These are phyloP conservation scores for Polymixis flavicincta DNA, from an alignment of 2,888 invertebrate species.

Conservation along the genomic window DNA sequence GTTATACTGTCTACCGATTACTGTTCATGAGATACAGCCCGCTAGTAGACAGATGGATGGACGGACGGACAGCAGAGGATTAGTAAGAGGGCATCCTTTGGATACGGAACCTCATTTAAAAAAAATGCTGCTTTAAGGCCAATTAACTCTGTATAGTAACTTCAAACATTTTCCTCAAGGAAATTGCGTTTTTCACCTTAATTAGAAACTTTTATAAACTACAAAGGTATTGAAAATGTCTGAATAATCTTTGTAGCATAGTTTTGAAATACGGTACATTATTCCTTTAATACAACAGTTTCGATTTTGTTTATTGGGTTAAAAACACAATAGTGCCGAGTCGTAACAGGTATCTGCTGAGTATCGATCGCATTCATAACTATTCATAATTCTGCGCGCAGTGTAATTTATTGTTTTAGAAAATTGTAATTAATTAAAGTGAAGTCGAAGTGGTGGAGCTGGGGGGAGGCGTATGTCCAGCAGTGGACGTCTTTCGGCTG, in stretches of 20 bases:
- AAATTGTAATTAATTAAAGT: too few relatives aligned
- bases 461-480: too few relatives aligned
- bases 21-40: too few relatives aligned
- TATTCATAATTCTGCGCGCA: slow-evolving; percentile 21
- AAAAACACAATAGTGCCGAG: slow-evolving; percentile 49
- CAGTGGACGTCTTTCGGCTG: too few relatives aligned
- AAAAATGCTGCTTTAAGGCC: background rate
- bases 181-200: background rate
- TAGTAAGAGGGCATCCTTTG: too few relatives aligned
- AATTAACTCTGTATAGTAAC: background rate
- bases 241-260: background rate
- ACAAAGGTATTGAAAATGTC: background rate
- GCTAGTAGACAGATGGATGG: too few relatives aligned
- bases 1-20: too few relatives aligned
- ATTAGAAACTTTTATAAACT: background rate
- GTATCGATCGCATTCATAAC: slow-evolving; percentile 29
- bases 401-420: background rate
- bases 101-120: too few relatives aligned
- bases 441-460: too few relatives aligned
- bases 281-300: slow-evolving; percentile 6
- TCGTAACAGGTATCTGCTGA: slow-evolving; percentile 46
- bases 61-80: too few relatives aligned
- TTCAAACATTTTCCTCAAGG: background rate
- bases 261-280: slow-evolving; percentile 3
- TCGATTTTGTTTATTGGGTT: background rate